Conservation (phyloP, 2,797 vertebrate species). For the Prionace glauca region DNA sequence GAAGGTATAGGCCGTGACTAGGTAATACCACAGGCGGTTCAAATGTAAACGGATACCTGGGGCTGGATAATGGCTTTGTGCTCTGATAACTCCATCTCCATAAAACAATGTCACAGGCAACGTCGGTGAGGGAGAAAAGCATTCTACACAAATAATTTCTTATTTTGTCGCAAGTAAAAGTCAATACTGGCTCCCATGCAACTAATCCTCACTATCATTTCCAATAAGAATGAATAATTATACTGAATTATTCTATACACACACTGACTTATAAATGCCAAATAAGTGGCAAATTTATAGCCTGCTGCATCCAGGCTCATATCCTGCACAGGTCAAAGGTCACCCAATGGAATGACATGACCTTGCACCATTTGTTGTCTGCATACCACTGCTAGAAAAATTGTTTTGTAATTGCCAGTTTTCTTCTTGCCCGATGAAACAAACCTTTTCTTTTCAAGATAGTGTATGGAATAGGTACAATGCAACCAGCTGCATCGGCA, state of each 20-base stretch:
- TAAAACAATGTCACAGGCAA: conserved; percentile 26
- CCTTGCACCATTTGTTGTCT: conserved; percentile 21
- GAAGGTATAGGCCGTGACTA: conserved; percentile 3
- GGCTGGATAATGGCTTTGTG: conserved; percentile 34
- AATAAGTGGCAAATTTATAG: conserved; percentile 32
- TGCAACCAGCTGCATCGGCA: too few relatives aligned
- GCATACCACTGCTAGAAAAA: conserved; percentile 6
- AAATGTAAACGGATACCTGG: conserved; percentile 28
- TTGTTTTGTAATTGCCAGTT: conserved; percentile 16
- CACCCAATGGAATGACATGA: not conserved
- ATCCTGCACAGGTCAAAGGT: conserved; percentile 34
- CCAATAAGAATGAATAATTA: not conserved
- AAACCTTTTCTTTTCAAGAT: not conserved
- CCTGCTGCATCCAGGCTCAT: conserved; percentile 16
- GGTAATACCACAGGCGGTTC: conserved; percentile 22
- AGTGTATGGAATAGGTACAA: not conserved
- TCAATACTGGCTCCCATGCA: not conserved
- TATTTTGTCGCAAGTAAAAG: not conserved
- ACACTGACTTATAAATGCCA: conserved; percentile 19
- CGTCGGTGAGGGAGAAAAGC: not conserved
- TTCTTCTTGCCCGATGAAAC: not conserved
- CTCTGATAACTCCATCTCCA: conserved; percentile 30
- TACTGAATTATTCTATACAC: conserved; percentile 14
- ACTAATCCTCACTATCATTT: not conserved
- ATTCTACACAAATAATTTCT: not conserved